Percentiles rank a stretch among this genome's conserved stretches.
Conservation (phyloP, 2,888 invertebrate species). For the Tenthredo scrophulariae region DNA sequence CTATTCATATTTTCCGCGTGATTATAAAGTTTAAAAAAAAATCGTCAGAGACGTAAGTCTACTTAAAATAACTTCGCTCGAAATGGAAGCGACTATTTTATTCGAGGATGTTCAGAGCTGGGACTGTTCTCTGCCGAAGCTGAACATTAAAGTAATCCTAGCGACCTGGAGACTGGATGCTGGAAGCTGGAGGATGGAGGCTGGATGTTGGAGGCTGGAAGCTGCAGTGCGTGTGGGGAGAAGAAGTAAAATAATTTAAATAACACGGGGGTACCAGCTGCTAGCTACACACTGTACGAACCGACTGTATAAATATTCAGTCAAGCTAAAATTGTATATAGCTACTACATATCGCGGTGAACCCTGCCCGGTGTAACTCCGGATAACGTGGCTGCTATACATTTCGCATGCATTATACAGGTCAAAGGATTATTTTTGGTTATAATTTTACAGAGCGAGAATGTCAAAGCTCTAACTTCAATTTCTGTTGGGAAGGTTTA, state of each 20-base stretch:
- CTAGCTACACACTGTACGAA: slow-evolving; percentile 32
- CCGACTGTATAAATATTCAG: slow-evolving; percentile 52
- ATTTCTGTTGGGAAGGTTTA: slow-evolving; percentile 2
- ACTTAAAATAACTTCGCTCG: slow-evolving; percentile 29
- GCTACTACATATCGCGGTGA: background rate
- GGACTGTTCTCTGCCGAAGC: background rate
- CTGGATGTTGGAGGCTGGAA: background rate
- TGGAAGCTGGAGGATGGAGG: too few species aligned
- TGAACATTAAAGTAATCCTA: slow-evolving; percentile 46
- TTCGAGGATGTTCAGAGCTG: slow-evolving; percentile 5
- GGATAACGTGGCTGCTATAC: slow-evolving; percentile 9
- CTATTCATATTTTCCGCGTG: background rate
- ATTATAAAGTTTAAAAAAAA: background rate
- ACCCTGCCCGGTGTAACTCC: slow-evolving; percentile 5
- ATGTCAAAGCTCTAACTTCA: slow-evolving; percentile 35
- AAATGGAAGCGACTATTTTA: slow-evolving; percentile 35
- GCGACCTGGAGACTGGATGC: background rate
- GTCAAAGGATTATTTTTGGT: slow-evolving; percentile 35
- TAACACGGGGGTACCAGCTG: slow-evolving; percentile 48
- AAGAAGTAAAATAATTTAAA: slow-evolving; percentile 50
- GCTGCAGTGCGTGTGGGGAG: slow-evolving; percentile 13
- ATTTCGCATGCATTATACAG: slow-evolving; percentile 40
- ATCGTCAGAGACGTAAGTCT: background rate
- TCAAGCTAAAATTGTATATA: slow-evolving; percentile 39
- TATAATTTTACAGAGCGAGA: slow-evolving; percentile 26